Conservation (phyloP, 2,113 vertebrate genomes). For the Arothron firmamentum region DNA sequence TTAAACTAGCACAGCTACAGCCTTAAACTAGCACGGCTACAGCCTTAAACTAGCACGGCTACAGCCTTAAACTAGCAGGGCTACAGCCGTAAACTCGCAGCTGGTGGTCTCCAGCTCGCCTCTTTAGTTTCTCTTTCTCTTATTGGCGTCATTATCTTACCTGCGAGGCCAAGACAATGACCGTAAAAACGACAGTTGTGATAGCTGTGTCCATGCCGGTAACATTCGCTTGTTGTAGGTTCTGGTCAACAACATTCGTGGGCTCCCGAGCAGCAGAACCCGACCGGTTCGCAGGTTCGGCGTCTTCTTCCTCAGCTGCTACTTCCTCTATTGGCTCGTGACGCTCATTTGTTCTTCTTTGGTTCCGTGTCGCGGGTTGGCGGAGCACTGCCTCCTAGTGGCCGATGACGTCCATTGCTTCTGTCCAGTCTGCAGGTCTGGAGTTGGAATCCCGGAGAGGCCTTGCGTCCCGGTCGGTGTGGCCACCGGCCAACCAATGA, state of each 20-base stretch:
- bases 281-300: not conserved
- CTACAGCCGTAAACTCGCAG: too few species aligned
- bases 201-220: conserved; percentile 46
- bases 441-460: too few species aligned
- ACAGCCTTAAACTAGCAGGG: not conserved
- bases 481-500: not conserved
- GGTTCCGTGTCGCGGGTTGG: too few species aligned
- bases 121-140: not conserved
- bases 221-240: not conserved
- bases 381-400: too few species aligned
- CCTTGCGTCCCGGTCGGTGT: too few species aligned
- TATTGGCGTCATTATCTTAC: conserved; percentile 42
- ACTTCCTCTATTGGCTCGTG: conserved; percentile 46
- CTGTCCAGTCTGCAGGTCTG: too few species aligned
- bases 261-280: not conserved
- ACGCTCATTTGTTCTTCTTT: not conserved
- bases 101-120: not conserved
- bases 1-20: not conserved
- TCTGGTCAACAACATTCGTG: not conserved
- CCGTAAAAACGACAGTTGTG: conserved; percentile 28
- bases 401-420: too few species aligned
- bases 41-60: too few species aligned
- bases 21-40: too few species aligned
- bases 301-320: not conserved
- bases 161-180: conserved; percentile 40